Conservation (phyloP, 2,797 vertebrate species). For the Phataginus tetradactyla region DNA sequence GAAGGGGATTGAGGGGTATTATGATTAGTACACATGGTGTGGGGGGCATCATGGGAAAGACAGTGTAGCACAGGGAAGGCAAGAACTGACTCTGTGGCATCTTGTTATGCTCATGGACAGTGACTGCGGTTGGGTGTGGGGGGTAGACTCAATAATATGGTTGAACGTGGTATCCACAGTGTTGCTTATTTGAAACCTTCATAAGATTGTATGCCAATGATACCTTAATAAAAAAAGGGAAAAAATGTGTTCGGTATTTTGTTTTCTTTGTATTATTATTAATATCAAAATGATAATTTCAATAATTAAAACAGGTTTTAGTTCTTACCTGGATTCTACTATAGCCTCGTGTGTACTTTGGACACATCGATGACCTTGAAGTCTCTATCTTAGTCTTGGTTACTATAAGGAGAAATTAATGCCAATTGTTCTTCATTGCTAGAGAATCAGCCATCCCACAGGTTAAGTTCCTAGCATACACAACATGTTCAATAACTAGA, state of each 20-base stretch:
- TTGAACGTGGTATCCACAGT: no score
- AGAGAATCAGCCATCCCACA: background rate
- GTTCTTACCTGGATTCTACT: background rate
- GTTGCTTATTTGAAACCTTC: no score
- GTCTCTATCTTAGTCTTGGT: background rate
- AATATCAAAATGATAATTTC: background rate
- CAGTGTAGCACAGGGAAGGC: no score
- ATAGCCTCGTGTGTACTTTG: background rate
- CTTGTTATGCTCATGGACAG: no score
- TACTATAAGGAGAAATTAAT: background rate
- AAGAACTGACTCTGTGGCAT: no score
- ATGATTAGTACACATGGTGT: no score
- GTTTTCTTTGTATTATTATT: background rate
- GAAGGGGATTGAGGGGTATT: no score
- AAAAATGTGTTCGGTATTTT: background rate
- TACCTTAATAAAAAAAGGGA: no score
- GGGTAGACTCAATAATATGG: no score
- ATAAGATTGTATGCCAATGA: no score
- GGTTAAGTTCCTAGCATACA: background rate
- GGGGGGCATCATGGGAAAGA: no score
- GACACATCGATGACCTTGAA: background rate
- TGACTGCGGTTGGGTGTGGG: no score
- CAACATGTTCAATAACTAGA: background rate
- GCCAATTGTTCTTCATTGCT: background rate
- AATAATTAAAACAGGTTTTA: background rate